Conservation (phyloP, 1,140 invertebrate species). For the Anastrepha obliqua region DNA sequence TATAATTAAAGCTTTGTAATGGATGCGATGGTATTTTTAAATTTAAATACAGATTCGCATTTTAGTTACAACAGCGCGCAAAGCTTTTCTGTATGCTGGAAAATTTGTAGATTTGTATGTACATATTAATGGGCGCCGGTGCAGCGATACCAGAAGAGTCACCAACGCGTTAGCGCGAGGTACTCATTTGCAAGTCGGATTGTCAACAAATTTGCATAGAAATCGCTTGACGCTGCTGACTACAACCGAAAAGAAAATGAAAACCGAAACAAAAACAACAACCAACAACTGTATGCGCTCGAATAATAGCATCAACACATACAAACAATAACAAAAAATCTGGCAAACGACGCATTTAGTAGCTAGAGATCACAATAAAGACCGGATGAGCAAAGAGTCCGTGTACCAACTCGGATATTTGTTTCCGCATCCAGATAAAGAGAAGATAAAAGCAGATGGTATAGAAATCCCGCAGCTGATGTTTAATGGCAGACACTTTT, state of each 20-base stretch:
- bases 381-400: too few species aligned
- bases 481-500: background rate
- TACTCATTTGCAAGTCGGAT: conserved; percentile 47
- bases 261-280: background rate
- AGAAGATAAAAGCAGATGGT: too few species aligned
- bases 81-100: background rate
- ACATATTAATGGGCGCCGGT: background rate
- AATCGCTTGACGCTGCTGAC: background rate
- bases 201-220: conserved; percentile 53
- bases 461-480: background rate
- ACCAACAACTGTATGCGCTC: background rate
- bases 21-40: conserved; percentile 11
- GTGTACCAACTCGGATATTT: background rate
- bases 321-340: background rate
- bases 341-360: background rate
- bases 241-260: background rate
- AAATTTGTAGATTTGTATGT: conserved; percentile 28
- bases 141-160: background rate
- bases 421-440: background rate
- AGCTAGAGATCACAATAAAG: too few species aligned
- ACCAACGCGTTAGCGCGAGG: conserved; percentile 16
- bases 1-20: conserved; percentile 23
- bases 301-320: background rate
- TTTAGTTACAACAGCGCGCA: background rate
- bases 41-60: background rate